A percentile compares a stretch with the other conserved stretches of the same genome.
phyloP scores from a whole-genome alignment of 2,797 vertebrate genomes.

The Cynopterus sphinx region DNA sequence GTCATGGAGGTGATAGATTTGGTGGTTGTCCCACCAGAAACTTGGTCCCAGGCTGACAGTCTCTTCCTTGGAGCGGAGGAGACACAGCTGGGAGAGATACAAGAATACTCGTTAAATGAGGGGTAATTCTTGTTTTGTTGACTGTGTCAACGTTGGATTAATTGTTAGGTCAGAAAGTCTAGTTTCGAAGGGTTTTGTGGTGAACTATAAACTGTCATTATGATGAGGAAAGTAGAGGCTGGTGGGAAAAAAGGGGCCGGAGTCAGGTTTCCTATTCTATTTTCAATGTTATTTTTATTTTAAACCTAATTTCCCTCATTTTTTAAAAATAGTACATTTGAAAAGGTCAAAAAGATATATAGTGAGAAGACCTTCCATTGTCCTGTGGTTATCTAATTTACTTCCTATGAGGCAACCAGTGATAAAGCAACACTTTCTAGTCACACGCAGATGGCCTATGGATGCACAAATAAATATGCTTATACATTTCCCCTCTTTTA shows the following conservation, averaged over 20 bases:
- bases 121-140: background rate
- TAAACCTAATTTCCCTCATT: background rate
- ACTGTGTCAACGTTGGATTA: background rate
- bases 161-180: no score
- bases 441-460: background rate
- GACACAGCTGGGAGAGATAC: no score
- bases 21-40: accelerated
- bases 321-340: background rate
- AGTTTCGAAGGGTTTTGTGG: no score
- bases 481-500: background rate
- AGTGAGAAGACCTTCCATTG: background rate
- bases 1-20: no score
- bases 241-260: background rate
- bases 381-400: background rate
- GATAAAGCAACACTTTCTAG: no score
- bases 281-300: background rate
- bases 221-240: background rate
- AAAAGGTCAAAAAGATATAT: background rate
- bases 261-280: no score
- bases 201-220: background rate
- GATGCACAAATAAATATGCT: background rate
- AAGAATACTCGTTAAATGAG: accelerated
- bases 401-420: background rate
- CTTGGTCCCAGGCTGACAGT: no score
- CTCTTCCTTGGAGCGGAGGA: background rate